Evolutionary conservation across 1,140 invertebrate genomes (phyloP).

Genomic region (Trichonephila clavipes): DNA sequence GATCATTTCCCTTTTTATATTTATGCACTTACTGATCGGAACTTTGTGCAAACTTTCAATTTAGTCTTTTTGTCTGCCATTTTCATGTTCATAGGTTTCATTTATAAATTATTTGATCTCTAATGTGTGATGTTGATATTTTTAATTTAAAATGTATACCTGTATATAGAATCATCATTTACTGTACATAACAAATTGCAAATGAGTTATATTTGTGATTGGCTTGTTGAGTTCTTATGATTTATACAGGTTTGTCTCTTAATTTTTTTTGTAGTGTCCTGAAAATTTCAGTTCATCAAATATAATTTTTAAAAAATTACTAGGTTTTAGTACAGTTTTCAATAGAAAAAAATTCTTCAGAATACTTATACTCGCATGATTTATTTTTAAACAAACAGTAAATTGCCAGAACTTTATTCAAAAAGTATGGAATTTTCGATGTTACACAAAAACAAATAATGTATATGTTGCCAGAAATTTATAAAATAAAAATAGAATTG

Average conservation of each 20-base stretch:
- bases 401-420: too few relatives aligned
- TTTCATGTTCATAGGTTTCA: conserved; percentile 20
- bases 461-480: too few relatives aligned
- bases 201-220: conserved; percentile 38
- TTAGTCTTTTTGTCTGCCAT: conserved; percentile 22
- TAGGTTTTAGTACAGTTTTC: too few relatives aligned
- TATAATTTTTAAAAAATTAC: too few relatives aligned
- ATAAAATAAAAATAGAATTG: too few relatives aligned
- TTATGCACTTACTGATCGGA: conserved; percentile 3
- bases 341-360: too few relatives aligned
- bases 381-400: too few relatives aligned
- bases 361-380: too few relatives aligned
- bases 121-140: conserved; percentile 48
- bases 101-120: conserved; percentile 11
- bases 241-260: conserved; percentile 33
- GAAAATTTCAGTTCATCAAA: too few relatives aligned
- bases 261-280: not conserved
- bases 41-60: conserved; percentile 38
- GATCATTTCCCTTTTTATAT: conserved; percentile 27
- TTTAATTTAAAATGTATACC: conserved; percentile 52
- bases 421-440: too few relatives aligned
- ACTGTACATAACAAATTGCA: conserved; percentile 45
- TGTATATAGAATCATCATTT: conserved; percentile 60
- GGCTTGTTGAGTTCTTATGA: not conserved
- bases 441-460: too few relatives aligned